Conservation (phyloP, 2,113 vertebrate genomes). For the Tachycineta bicolor region DNA sequence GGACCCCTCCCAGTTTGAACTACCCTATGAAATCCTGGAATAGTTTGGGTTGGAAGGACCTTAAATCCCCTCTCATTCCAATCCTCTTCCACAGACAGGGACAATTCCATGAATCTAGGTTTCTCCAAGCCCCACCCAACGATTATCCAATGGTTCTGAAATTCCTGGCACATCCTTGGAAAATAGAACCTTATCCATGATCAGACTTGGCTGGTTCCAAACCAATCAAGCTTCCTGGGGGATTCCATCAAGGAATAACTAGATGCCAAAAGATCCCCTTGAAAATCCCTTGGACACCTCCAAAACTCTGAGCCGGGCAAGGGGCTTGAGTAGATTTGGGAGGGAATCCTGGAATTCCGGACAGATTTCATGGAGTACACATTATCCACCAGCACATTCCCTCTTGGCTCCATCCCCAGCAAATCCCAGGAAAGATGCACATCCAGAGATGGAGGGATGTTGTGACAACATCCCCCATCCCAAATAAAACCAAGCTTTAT, state of each 20-base stretch:
- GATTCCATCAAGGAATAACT: not conserved
- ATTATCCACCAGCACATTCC: not conserved
- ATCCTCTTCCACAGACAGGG: not conserved
- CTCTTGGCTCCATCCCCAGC: not conserved
- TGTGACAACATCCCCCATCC: not conserved
- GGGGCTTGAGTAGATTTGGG: not conserved
- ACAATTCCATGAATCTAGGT: not conserved
- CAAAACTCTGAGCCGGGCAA: accelerated
- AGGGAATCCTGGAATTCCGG: not conserved
- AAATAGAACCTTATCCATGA: accelerated
- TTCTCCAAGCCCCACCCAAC: not conserved
- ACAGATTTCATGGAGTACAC: not conserved
- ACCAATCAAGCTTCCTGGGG: not conserved
- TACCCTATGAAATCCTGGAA: not conserved
- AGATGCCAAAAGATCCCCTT: not conserved
- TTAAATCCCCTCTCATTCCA: not conserved
- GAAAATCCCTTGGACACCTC: not conserved
- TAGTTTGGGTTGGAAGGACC: not conserved
- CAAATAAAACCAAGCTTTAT: not conserved
- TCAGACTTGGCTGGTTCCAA: not conserved
- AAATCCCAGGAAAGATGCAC: not conserved
- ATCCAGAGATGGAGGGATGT: not conserved
- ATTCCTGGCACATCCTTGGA: not conserved
- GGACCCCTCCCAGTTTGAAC: not conserved
- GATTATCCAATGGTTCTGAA: not conserved